Evolutionary conservation across 2,888 invertebrate genomes (phyloP), one percentile per base, ranked within the genome.

Genomic region (Stenodema calcarata): DNA sequence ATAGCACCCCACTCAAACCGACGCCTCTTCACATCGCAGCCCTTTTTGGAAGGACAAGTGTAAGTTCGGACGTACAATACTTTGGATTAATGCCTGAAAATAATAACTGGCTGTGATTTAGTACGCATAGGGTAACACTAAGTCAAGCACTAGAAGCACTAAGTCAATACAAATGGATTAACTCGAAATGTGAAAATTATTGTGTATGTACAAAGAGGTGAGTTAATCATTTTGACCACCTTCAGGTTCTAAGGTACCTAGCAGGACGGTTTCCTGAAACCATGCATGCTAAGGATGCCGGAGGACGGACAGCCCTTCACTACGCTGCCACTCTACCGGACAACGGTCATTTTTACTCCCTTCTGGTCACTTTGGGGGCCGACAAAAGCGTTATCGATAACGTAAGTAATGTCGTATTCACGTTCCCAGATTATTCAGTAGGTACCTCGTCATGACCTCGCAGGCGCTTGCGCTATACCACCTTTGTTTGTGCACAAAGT

Each of bases 11-110:
- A 0, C 94, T 95, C 89, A 96, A 97, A 1, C 95, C 96, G 27
- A 95, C 97, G 2, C 96, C 97, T 0, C 92, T 98, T 87, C 98
- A 98, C 91, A 95, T 96, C 14, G 97, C 97, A 0, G 95, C 95
- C 0, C 92, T 96, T 88, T 96, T 96, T 91, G 96, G 96, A 35
- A 95, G 96, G 91, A 95, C 95, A 9, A 95, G 95, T 91, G 94
- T 95, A 30, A 86, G 88, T 86, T 7, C 7, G 7, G 7, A 35
- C 7, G 7, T 4, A 4, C 35, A 7, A 35, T 35, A 4, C 2
- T 7, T 7, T 35, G 35, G 7, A 35, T n/a, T n/a, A n/a, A n/a
- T n/a, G n/a, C n/a, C n/a, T n/a, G n/a, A n/a, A n/a, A n/a, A n/a
- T n/a, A n/a, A n/a, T n/a, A n/a, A n/a, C n/a, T n/a, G n/a, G n/a